These are phyloP conservation scores for Hapalemur alaotrensis DNA, from an alignment of 2,797 vertebrate species.

Conservation along the genomic window DNA sequence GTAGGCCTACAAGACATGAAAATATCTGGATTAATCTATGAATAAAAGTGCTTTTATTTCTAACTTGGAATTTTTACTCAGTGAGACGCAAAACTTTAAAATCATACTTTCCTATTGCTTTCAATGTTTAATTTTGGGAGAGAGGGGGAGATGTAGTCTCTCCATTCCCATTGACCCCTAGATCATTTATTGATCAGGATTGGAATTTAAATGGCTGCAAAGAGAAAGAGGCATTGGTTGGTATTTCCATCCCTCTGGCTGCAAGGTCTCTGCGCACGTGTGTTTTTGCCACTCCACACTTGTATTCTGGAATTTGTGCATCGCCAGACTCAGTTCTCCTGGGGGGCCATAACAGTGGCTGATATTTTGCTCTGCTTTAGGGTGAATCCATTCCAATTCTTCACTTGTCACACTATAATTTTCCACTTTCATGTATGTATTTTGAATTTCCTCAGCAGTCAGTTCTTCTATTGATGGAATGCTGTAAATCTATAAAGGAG, in stretches of 20 bases:
- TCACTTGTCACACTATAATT: not conserved
- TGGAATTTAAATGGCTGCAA: not conserved
- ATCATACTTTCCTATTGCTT: not conserved
- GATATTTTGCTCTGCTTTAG: not conserved
- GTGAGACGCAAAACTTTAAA: not conserved
- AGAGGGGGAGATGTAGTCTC: not conserved
- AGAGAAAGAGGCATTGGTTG: not conserved
- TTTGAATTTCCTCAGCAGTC: slow-evolving; percentile 14
- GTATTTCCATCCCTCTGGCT: not conserved
- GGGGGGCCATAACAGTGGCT: not conserved
- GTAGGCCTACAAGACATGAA: not conserved
- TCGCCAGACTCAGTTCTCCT: not conserved
- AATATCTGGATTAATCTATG: not conserved
- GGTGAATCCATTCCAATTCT: not conserved
- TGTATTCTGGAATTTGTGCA: not conserved
- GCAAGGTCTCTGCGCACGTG: rapidly evolving
- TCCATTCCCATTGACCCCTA: not conserved
- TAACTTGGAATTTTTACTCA: not conserved
- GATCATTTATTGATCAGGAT: not conserved
- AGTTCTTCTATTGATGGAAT: not conserved
- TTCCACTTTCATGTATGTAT: not conserved
- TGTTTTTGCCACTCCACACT: not conserved
- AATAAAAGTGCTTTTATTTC: not conserved
- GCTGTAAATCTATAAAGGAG: not conserved
- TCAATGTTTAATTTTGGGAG: not conserved